Evolutionary conservation across 2,888 invertebrate species (phyloP), one percentile per base, ranked within the genome.

Genomic region (Lasioglossum leucozonium): DNA sequence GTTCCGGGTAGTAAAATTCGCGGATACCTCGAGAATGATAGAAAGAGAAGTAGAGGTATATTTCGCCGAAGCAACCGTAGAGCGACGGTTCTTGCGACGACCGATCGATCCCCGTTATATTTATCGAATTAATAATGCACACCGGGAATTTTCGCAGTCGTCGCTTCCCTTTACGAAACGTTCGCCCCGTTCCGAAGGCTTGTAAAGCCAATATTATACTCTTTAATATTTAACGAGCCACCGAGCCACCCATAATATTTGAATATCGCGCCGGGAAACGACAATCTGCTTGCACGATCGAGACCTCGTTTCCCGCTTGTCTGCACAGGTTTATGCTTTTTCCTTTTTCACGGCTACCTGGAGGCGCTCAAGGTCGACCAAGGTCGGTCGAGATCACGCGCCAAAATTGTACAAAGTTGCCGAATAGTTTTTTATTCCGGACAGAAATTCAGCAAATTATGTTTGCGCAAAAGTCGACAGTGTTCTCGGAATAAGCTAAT

Each of bases 91-190:
- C 47, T 34, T 34, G 13, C 18, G 30, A 62, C 13, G 30, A 65
- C 18, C n/a, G 47, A 81, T 62, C 73, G 69, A 75, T 81, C 22
- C 8, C 11, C 58, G 47, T 58, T 26, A 30, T 40, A 62, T 75
- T 74, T 71, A 34, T 74, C 58, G 55, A 34, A 76, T 81, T 82
- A 82, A 69, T 73, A 47, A 81, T 74, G 40, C 44, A 30, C 58
- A 16, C 30, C 5, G 26, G 47, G 18, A 30, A 42, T 62, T 18
- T 69, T 34, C 26, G 58, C 26, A 58, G 26, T 26, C 30, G 22
- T 11, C 42, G 65, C 55, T 13, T 73, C 37, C 16, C 58, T 37
- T 22, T 22, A 26, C 2, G 26, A 34, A 42, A 55, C 13, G n/a
- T 71, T 71, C 6, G 71, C 71, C 71, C 26, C 58, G 42, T 0